phyloP scores from a whole-genome alignment of 2,797 vertebrate species.

The Morelia viridis region DNA sequence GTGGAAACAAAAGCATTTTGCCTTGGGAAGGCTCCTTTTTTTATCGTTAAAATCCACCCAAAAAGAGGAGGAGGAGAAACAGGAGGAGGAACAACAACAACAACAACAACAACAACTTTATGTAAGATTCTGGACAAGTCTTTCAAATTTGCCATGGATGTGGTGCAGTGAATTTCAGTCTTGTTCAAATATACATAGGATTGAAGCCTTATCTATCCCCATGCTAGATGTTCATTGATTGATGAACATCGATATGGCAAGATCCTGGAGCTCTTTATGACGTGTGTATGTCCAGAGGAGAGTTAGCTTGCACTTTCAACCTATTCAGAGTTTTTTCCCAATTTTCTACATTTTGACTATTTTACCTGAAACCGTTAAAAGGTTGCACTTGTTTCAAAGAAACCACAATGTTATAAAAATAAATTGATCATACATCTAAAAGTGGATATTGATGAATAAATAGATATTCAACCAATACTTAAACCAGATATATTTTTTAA shows the following conservation, averaged over 20 bases:
- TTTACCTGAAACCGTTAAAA: neutral
- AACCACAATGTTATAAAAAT: neutral
- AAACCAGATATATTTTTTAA: neutral
- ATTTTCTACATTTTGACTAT: neutral
- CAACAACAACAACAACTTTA: neutral
- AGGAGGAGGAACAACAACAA: no score
- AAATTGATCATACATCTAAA: neutral
- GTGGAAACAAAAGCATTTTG: no score
- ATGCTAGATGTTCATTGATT: neutral
- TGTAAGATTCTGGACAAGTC: neutral
- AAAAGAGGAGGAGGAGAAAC: no score
- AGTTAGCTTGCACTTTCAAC: neutral
- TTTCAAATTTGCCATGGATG: neutral
- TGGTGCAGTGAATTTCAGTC: neutral
- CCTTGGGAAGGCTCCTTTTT: no score
- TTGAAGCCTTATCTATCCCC: neutral
- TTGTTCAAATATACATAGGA: neutral
- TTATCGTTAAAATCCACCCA: neutral
- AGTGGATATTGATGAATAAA: neutral
- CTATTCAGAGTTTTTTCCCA: neutral
- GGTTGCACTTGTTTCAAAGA: neutral
- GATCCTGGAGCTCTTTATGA: neutral
- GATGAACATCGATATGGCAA: no score
- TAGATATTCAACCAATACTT: neutral
- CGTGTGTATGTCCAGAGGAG: neutral